Base-by-base conservation (phyloP, 2,797 vertebrate genomes). In the Harpagifer antarcticus region DNA sequence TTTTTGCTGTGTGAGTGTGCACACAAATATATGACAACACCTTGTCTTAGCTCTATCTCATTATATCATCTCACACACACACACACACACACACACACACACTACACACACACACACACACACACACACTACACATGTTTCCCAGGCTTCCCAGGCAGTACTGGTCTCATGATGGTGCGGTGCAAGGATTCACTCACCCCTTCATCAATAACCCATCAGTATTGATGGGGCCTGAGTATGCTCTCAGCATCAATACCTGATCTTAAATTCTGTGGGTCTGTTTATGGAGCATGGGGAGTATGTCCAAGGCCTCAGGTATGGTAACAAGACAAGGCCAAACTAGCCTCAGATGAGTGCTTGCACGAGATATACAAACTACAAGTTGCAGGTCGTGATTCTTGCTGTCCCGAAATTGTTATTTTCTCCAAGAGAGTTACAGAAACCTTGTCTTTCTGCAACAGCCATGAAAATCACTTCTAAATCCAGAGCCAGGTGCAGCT, bases 161-260 rank as follows among this genome's bases (percentile, higher is more conserved):
- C 47, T 20, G 53, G 82, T 82, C 84, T 84, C 69, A 68, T 83
- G 83, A 78, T 61, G 59, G 56, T 84, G 66, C 9, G 40, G 68
- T 87, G 74, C 83, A 82, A 88, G 79, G 86, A 86, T 87, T 90
- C 86, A 77, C 79, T 86, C 83, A 63, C 83, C 79, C 79, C 82
- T 86, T 91, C 90, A 93, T 94, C 91, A 94, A 93, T 94, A 93
- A 93, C 84, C 86, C 92, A 94, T 91, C 85, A 85, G 77, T 93
- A 92, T 94, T 89, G 92, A 94, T 82, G 78, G 60, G 68, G 45
- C n/a, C 68, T 79, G 83, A 90, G 84, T 83, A 79, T 79, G 85
- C 82, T 68, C 64, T 52, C 65, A 64, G 74, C 76, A 82, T 92
- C 89, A 80, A 89, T 91, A 87, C 74, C 81, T 91, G 87, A 90